A percentile compares a stretch with the other conserved stretches of the same genome.
phyloP scores from a whole-genome alignment of 1,140 invertebrate species.

The Philaenus spumarius region DNA sequence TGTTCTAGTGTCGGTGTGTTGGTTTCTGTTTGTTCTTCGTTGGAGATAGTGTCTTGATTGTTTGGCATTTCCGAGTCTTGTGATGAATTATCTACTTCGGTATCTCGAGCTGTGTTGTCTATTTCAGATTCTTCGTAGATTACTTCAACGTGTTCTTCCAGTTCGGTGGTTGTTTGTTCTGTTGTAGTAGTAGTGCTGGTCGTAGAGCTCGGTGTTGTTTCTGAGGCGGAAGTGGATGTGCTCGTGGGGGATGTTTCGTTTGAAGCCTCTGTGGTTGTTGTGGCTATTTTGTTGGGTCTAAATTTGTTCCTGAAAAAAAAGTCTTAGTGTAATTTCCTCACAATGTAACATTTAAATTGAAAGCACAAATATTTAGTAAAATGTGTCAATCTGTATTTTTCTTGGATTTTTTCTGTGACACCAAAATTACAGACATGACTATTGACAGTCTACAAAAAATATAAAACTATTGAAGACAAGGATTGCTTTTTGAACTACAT shows the following conservation, averaged over 20 bases:
- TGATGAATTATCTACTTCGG: not conserved
- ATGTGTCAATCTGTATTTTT: too few species aligned
- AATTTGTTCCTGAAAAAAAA: too few species aligned
- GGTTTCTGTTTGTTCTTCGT: not conserved
- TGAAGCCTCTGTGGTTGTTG: constrained; percentile 38
- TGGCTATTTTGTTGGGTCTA: not conserved
- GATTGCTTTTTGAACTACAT: too few species aligned
- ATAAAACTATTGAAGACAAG: too few species aligned
- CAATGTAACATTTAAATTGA: too few species aligned
- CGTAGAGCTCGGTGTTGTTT: constrained; percentile 44
- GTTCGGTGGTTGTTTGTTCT: constrained; percentile 1
- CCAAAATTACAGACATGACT: too few species aligned
- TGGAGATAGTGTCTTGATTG: not conserved
- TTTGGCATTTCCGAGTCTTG: not conserved
- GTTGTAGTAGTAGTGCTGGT: constrained; percentile 44
- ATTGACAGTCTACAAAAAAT: too few species aligned
- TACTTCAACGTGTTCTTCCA: not conserved
- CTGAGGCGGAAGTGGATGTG: constrained; percentile 33
- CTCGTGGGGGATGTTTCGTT: constrained; percentile 41
- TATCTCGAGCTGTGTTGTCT: constrained; percentile 2
- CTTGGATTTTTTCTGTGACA: too few species aligned
- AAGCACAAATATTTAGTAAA: too few species aligned
- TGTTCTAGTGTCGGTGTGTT: not conserved
- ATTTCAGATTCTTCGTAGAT: not conserved
- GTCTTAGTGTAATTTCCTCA: too few species aligned